phyloP scores from a whole-genome alignment of 1,140 invertebrate genomes.

The Acromyrmex heyeri region DNA sequence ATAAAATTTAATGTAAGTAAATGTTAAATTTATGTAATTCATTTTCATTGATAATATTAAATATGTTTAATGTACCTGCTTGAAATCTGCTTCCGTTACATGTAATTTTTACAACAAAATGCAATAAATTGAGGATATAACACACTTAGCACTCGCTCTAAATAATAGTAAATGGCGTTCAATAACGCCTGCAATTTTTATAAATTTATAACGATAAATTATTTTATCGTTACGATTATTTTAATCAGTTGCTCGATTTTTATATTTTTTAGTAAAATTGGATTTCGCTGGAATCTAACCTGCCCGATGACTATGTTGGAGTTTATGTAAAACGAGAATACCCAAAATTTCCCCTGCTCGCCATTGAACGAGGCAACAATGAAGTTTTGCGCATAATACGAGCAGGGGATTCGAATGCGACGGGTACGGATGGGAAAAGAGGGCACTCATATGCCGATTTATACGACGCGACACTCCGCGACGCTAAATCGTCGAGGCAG shows the following conservation, averaged over 20 bases:
- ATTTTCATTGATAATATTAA: too few species aligned
- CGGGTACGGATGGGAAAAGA: constrained; percentile 61
- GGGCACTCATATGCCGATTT: constrained; percentile 70
- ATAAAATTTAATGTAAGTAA: too few species aligned
- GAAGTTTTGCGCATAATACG: constrained; percentile 75
- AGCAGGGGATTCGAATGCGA: constrained; percentile 50
- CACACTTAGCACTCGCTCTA: not conserved
- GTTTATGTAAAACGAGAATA: constrained; percentile 75
- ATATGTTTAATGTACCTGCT: too few species aligned
- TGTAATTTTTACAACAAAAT: too few species aligned
- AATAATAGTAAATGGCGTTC: not conserved
- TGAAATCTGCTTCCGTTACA: too few species aligned
- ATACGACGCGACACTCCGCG: constrained; percentile 53
- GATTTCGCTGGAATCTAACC: not conserved
- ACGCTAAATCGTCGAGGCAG: constrained; percentile 45
- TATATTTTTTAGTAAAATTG: not conserved
- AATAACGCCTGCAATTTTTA: not conserved
- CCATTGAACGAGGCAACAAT: constrained; percentile 70
- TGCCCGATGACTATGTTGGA: constrained; percentile 32
- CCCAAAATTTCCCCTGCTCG: constrained; percentile 58
- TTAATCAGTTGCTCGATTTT: not conserved
- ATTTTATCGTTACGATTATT: not conserved
- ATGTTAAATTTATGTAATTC: too few species aligned
- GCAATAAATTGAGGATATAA: not conserved
- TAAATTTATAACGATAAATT: not conserved